Conservation (phyloP, 2,797 vertebrate species). For the Chromobotia macracanthus region DNA sequence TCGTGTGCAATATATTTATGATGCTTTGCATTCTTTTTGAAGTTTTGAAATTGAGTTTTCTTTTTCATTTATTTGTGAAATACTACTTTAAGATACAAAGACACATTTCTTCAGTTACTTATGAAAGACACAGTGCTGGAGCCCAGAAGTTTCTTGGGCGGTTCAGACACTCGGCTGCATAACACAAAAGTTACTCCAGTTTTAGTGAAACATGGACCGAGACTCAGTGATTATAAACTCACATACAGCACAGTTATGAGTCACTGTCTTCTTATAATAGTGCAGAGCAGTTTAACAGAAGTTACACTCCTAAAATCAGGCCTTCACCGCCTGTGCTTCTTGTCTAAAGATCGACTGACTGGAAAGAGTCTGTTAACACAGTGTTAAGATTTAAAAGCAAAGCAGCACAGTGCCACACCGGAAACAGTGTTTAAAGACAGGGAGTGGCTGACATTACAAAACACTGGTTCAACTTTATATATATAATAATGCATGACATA, state of each 20-base stretch:
- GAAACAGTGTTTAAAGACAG: slow-evolving; percentile 37
- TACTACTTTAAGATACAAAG: neutral
- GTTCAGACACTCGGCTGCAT: slow-evolving; percentile 88
- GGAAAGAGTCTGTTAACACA: slow-evolving; percentile 56
- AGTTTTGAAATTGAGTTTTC: no score
- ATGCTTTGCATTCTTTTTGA: no score
- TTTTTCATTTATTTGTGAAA: neutral
- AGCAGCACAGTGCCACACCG: neutral
- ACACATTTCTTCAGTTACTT: slow-evolving; percentile 71
- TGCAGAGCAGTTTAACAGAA: neutral
- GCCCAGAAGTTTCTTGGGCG: slow-evolving; percentile 85
- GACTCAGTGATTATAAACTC: neutral
- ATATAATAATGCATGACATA: neutral
- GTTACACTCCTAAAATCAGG: neutral
- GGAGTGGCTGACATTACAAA: slow-evolving; percentile 20
- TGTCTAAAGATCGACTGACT: slow-evolving; percentile 6
- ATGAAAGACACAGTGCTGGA: slow-evolving; percentile 84
- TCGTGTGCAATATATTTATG: no score
- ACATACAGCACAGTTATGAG: neutral
- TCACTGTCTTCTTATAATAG: neutral
- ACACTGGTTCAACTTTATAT: neutral
- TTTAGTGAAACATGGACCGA: slow-evolving; percentile 90
- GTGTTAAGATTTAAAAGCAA: slow-evolving; percentile 9
- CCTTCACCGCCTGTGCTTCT: neutral
- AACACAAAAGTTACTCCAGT: slow-evolving; percentile 89